phyloP scores from a whole-genome alignment of 1,140 invertebrate genomes.

The Drosophila sp. region DNA sequence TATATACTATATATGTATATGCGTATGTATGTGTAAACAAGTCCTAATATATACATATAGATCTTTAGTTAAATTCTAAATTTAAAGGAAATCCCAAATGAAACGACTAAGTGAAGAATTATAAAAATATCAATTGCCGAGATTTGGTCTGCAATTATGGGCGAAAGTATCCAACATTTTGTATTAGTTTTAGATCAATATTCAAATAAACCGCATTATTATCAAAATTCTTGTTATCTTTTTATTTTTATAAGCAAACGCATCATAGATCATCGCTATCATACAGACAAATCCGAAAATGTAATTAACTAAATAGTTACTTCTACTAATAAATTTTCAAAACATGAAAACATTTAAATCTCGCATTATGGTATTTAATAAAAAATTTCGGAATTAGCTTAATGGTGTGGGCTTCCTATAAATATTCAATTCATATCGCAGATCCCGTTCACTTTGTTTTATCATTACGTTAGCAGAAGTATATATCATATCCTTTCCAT shows the following conservation, averaged over 20 bases:
- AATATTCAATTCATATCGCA: too few relatives aligned
- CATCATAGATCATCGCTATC: background rate
- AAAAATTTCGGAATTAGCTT: too few relatives aligned
- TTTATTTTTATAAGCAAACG: background rate
- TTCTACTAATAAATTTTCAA: background rate
- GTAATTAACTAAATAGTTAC: background rate
- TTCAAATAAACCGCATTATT: constrained; percentile 46
- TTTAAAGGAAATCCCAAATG: constrained; percentile 13
- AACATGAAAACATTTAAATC: constrained; percentile 3
- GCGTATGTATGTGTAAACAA: constrained; percentile 32
- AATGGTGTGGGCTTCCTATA: too few relatives aligned
- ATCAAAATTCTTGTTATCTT: constrained; percentile 8
- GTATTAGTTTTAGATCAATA: constrained; percentile 46
- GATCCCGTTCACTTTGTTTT: too few relatives aligned
- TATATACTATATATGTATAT: constrained; percentile 7
- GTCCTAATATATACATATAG: constrained; percentile 34
- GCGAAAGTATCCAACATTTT: constrained; percentile 42
- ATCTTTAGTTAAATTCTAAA: constrained; percentile 51
- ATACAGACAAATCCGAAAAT: background rate
- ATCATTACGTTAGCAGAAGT: too few relatives aligned
- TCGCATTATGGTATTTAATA: too few relatives aligned
- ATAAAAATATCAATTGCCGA: constrained; percentile 32
- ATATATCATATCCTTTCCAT: background rate
- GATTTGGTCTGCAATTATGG: constrained; percentile 24
- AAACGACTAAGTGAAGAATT: constrained; percentile 48